Base-by-base conservation (phyloP, 2,797 vertebrate species). In the Arctocebus calabarensis region DNA sequence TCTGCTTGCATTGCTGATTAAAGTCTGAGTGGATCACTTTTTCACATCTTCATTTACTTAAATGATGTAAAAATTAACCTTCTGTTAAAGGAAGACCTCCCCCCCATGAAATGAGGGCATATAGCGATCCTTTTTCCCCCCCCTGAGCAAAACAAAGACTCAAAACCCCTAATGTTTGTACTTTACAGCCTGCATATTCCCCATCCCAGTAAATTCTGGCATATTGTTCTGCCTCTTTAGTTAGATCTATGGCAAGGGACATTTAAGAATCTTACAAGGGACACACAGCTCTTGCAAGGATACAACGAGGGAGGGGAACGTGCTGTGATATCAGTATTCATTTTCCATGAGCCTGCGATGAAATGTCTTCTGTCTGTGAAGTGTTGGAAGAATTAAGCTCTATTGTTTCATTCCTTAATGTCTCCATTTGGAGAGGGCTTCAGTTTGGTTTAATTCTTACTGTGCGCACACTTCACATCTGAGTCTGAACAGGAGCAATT, bases 11-110 rank as follows among this genome's bases (percentile, higher is more conserved):
- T 85, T 37, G 29, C 73, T 90, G 43, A 10, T 62, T 34, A 32
- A 90, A 94, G 64, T 88, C 70, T 83, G 32, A 70, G 82, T 62
- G 77, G 75, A 87, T 94, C 83, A 82, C 90, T 94, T 96, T 88
- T 85, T 66, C 86, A 55, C 62, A 82, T 91, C 96, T 95, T 90
- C 86, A 84, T 77, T 96, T 97, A 79, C 43, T 97, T 96, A 92
- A 92, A 85, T 94, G 64, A 48, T 89, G 81, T 96, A 91, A 96
- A 95, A 93, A 91, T 92, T 97, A 97, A 84, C 89, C 78, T 83
- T 92, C n/a, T 78, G 59, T 91, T 94, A 70, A 89, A 94, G 79
- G 74, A 87, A 82, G 5, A 27, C 70, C 90, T 88, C 45, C 8
- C 74, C 77, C 62, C 70, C 43, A n/a, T 88, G 86, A 96, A 97